These are phyloP conservation scores for Clistopyga incitator DNA, from an alignment of 2,888 invertebrate species.

Conservation along the genomic window DNA sequence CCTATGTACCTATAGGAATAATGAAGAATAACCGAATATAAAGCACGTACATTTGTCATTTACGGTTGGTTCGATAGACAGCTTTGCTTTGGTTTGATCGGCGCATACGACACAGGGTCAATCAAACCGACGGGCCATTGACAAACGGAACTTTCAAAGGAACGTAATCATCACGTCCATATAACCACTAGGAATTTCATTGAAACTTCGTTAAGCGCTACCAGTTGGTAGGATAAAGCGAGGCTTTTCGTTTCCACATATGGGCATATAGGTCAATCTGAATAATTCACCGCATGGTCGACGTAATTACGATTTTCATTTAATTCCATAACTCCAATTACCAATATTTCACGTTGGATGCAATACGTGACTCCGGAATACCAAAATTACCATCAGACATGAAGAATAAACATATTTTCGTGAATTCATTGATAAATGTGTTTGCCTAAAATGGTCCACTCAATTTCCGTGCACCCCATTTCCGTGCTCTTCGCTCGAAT, in stretches of 20 bases:
- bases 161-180: conserved; percentile 45
- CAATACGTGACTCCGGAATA: conserved; percentile 47
- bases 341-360: conserved; percentile 34
- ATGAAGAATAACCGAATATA: background rate
- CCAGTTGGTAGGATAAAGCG: background rate
- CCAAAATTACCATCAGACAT: conserved; percentile 4
- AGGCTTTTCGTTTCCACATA: background rate
- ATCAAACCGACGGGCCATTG: conserved; percentile 25
- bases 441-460: conserved; percentile 2
- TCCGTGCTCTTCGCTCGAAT: background rate
- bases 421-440: conserved; percentile 1
- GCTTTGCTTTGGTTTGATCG: conserved; percentile 11
- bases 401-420: conserved; percentile 7
- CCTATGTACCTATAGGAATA: background rate
- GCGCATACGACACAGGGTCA: conserved; percentile 11
- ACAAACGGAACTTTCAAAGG: conserved; percentile 34
- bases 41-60: background rate
- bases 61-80: background rate
- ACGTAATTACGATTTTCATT: conserved; percentile 50
- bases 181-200: conserved; percentile 56
- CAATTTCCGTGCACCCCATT: conserved; percentile 8
- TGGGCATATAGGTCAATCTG: conserved; percentile 1
- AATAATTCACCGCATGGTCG: conserved; percentile 26
- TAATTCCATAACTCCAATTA: conserved; percentile 50
- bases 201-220: conserved; percentile 55